Evolutionary conservation across 2,888 invertebrate genomes (phyloP), one percentile per base, ranked within the genome.

Genomic region (Diachrysia chrysitis): DNA sequence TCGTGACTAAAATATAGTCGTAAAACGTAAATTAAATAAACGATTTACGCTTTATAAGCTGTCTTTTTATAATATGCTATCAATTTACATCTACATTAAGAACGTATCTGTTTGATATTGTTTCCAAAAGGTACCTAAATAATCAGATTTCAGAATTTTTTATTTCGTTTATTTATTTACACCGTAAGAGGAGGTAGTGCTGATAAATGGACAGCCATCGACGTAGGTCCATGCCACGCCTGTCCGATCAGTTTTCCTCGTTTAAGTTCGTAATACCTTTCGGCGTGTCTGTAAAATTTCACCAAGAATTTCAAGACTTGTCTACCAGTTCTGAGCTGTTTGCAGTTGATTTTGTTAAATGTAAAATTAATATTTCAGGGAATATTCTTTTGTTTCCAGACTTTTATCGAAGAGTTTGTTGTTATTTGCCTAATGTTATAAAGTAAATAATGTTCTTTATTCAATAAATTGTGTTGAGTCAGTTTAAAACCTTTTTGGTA

Each of bases 241-340:
- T 56, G 62, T 66, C 67, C 66, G 59, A 70, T 70, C 59, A 59
- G 66, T 78, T 73, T 76, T 73, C 66, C 71, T 63, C 64, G 76
- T 61, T 23, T 10, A 64, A 65, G 54, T 61, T 59, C 53, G 58
- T 37, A 58, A 55, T 58, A 51, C 19, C 19, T 14, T 42, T 66
- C 68, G 66, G 71, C 69, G 62, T 71, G 71, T 68, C 64, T 19
- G 59, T 29, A 57, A 54, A 70, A 70, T 23, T 66, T 54, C n/a
- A 10, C 58, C 64, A 68, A 42, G 35, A 17, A 29, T 10, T 32
- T 19, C 56, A 32, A 51, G 48, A 21, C 48, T 5, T 51, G 48
- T 21, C 21, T 51, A 9, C 48, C 12, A 4, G 21, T 12, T 19
- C 17, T 46, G n/a, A 4, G 7, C 46, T 5, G 10, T 48, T 42